Percentiles rank a stretch among this genome's conserved stretches.
These are phyloP conservation scores for Hirundo rustica DNA, from an alignment of 2,797 vertebrate genomes.

Conservation along the genomic window DNA sequence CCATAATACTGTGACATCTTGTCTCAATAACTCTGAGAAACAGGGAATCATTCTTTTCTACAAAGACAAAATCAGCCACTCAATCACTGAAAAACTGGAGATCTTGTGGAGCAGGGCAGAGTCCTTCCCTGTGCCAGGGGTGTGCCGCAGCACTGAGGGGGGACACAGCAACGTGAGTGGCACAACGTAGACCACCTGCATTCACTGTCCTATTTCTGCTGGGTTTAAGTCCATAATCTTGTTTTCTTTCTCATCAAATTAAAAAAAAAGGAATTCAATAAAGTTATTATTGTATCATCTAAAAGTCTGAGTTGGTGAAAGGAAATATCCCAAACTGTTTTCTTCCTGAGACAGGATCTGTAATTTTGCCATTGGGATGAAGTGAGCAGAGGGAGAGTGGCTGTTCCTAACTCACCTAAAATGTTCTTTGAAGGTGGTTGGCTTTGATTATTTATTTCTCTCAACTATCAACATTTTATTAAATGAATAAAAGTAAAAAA, in stretches of 20 bases:
- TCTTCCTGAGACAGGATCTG: neutral
- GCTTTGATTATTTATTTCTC: neutral
- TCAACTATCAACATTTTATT: neutral
- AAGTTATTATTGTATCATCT: neutral
- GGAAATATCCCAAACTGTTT: neutral
- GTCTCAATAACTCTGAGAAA: neutral
- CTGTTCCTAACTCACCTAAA: neutral
- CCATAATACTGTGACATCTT: neutral
- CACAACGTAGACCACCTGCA: neutral
- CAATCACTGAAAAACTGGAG: neutral
- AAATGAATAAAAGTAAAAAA: neutral
- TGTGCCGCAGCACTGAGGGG: neutral
- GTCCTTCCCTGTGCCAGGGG: neutral
- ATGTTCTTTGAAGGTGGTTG: neutral
- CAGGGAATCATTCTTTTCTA: neutral
- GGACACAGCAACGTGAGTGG: neutral
- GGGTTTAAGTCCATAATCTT: neutral
- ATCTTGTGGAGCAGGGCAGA: neutral
- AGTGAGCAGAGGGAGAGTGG: neutral
- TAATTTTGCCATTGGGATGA: neutral
- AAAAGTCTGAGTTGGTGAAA: neutral
- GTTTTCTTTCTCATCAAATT: neutral
- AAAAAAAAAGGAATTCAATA: neutral
- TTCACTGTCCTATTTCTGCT: neutral
- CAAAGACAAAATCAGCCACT: slow-evolving; percentile 15